phyloP scores from a whole-genome alignment of 2,797 vertebrate species.

The Linurgus olivaceus region DNA sequence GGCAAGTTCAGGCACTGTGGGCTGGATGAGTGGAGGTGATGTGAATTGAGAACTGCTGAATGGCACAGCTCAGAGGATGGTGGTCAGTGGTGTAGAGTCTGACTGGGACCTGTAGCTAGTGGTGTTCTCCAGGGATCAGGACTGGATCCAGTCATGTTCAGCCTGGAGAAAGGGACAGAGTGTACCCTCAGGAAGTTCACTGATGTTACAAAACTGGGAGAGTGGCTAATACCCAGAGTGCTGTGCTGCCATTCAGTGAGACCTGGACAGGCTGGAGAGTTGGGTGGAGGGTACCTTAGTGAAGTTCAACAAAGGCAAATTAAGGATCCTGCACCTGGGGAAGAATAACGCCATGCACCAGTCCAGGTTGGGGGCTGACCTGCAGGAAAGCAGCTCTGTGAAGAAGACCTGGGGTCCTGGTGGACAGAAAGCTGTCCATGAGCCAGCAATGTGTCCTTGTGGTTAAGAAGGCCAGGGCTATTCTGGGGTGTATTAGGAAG shows the following conservation, averaged over 20 bases:
- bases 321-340: neutral
- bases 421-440: neutral
- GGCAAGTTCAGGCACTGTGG: neutral
- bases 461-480: neutral
- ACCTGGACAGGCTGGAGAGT: neutral
- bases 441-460: neutral
- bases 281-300: too few relatives aligned
- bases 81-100: neutral
- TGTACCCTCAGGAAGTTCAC: neutral
- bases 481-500: neutral
- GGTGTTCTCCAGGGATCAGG: neutral
- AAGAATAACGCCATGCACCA: accelerated
- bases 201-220: neutral
- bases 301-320: neutral
- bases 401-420: neutral
- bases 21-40: neutral
- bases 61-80: neutral
- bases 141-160: neutral
- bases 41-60: neutral
- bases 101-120: neutral
- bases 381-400: neutral
- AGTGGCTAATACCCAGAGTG: neutral
- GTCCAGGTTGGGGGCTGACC: neutral
- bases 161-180: neutral
- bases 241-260: neutral